Evolutionary conservation across 2,888 invertebrate species (phyloP).

Genomic region (Spicauda simplicius): DNA sequence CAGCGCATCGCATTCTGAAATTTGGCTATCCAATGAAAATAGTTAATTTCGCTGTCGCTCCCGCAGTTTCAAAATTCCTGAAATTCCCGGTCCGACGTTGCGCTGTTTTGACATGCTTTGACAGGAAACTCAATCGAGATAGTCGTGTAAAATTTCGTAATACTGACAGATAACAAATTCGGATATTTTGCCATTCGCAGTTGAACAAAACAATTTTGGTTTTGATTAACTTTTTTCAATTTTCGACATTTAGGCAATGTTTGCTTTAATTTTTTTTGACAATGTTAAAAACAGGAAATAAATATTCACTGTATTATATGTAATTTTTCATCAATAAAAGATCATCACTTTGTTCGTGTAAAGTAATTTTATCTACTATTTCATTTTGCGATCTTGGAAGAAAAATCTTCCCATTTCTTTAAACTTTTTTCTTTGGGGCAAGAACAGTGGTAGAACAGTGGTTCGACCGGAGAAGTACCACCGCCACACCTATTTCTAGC

Average conservation of each 20-base stretch:
- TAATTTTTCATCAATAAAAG: too few relatives aligned
- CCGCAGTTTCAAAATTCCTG: slow-evolving; percentile 37
- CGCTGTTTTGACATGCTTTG: slow-evolving; percentile 41
- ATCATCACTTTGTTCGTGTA: too few relatives aligned
- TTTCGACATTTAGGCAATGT: neutral
- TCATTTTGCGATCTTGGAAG: too few relatives aligned
- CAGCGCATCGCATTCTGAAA: slow-evolving; percentile 45
- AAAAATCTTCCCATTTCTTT: too few relatives aligned
- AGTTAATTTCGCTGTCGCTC: slow-evolving; percentile 52
- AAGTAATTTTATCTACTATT: too few relatives aligned
- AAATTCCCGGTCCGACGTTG: slow-evolving; percentile 38
- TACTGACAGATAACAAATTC: slow-evolving; percentile 19
- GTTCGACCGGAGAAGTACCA: too few relatives aligned
- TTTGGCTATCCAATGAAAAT: slow-evolving; percentile 51
- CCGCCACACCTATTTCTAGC: too few relatives aligned
- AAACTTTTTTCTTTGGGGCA: too few relatives aligned
- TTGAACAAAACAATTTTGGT: neutral
- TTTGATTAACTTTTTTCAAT: slow-evolving; percentile 1
- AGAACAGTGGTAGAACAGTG: too few relatives aligned
- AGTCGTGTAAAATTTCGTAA: slow-evolving; percentile 18
- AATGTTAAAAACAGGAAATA: too few relatives aligned
- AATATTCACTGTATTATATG: too few relatives aligned
- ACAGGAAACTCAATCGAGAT: slow-evolving; percentile 36
- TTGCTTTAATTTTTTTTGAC: neutral
- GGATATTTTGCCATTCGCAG: slow-evolving; percentile 1